phyloP scores from a whole-genome alignment of 2,888 invertebrate genomes.

The Tipula unca region DNA sequence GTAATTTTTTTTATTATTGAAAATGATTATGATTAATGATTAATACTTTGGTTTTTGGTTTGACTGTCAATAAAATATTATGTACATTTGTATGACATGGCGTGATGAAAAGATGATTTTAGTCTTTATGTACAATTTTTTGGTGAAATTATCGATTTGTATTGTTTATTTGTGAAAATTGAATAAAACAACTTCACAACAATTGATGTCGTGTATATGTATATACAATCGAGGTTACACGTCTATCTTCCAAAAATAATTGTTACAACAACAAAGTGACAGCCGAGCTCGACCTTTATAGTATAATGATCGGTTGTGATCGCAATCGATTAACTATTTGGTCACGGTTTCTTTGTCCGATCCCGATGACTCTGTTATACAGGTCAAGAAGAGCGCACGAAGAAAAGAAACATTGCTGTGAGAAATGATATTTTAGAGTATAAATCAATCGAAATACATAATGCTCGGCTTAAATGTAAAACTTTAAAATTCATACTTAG shows the following conservation, averaged over 20 bases:
- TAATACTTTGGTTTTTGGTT: background rate
- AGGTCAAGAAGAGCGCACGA: too few species aligned
- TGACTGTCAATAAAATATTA: background rate
- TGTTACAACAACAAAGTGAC: too few species aligned
- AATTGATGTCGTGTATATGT: background rate
- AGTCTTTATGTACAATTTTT: background rate
- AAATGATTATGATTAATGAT: background rate
- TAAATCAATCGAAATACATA: too few species aligned
- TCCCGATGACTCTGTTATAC: too few species aligned
- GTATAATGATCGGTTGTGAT: too few species aligned
- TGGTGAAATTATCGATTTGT: background rate
- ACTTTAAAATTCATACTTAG: too few species aligned
- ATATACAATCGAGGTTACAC: background rate
- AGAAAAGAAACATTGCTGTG: too few species aligned
- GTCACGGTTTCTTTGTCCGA: too few species aligned
- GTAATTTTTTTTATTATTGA: background rate
- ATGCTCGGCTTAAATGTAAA: too few species aligned
- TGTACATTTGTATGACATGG: background rate
- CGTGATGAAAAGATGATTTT: background rate
- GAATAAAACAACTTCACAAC: background rate
- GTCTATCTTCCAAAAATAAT: background rate
- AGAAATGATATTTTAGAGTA: too few species aligned
- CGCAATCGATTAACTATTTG: too few species aligned
- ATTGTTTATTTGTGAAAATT: background rate
- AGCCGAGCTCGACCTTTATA: background rate